Evolutionary conservation across 2,888 invertebrate species (phyloP).

Genomic region (Xanthia icteritia): DNA sequence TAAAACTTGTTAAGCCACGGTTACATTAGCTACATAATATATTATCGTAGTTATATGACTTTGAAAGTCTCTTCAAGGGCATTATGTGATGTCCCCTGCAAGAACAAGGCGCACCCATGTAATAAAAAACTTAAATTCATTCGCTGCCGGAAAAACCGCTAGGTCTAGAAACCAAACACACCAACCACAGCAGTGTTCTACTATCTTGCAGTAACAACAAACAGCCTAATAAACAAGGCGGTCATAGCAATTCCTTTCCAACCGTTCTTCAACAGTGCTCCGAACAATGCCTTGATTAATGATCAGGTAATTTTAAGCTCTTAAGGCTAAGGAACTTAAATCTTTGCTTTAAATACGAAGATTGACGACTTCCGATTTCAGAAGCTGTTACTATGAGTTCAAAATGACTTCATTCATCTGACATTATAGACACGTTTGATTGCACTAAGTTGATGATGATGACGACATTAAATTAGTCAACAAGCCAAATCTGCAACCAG

Average conservation of each 20-base stretch:
- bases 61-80: conserved; percentile 52
- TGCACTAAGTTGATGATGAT: neutral
- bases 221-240: neutral
- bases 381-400: neutral
- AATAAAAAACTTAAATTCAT: neutral
- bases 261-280: neutral
- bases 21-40: conserved; percentile 35
- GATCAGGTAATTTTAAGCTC: too few relatives aligned
- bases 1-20: conserved; percentile 17
- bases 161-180: too few relatives aligned
- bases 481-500: neutral
- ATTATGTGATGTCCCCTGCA: neutral
- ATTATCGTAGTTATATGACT: conserved; percentile 43
- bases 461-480: neutral
- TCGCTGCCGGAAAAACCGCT: too few relatives aligned
- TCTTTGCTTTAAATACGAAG: neutral
- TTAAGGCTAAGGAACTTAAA: neutral
- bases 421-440: neutral
- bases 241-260: neutral
- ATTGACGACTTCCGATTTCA: neutral
- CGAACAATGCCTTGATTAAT: neutral
- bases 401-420: too few relatives aligned
- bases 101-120: neutral
- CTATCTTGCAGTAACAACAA: neutral
- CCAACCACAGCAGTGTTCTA: too few relatives aligned